These are phyloP conservation scores for Zele albiditarsus DNA, from an alignment of 2,888 invertebrate species.

Conservation along the genomic window DNA sequence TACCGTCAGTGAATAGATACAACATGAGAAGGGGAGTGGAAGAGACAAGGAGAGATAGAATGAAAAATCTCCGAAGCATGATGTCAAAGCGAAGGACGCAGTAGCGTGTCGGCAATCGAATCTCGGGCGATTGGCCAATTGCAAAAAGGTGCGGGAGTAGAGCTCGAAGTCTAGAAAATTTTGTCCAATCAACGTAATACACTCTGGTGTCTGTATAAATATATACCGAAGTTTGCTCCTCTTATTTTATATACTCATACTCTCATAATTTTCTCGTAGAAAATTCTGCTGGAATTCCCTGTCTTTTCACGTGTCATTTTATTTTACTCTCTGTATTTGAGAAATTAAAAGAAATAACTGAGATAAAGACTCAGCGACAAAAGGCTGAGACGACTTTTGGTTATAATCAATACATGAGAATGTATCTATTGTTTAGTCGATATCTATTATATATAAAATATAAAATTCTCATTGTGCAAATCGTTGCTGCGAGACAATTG, in stretches of 20 bases:
- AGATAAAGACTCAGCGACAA: no score
- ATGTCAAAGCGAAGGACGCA: neutral
- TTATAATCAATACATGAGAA: no score
- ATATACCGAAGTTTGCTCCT: neutral
- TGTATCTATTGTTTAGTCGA: neutral
- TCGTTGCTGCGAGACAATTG: conserved; percentile 44
- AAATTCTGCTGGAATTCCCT: neutral
- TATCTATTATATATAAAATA: neutral
- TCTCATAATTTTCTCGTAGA: neutral
- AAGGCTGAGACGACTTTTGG: no score
- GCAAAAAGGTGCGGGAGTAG: neutral
- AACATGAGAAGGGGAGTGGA: neutral
- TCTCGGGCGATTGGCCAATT: conserved; percentile 2
- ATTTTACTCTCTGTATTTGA: neutral
- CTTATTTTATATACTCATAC: neutral
- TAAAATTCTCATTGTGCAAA: neutral
- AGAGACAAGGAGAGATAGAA: neutral
- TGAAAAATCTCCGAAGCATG: neutral
- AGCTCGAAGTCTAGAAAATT: neutral
- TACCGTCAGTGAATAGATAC: no score
- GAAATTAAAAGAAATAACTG: no score
- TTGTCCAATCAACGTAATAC: neutral
- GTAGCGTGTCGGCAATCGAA: neutral
- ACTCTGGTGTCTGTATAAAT: neutral
- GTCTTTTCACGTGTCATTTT: neutral